phyloP scores from a whole-genome alignment of 2,888 invertebrate species.

The Catocala fraxini region DNA sequence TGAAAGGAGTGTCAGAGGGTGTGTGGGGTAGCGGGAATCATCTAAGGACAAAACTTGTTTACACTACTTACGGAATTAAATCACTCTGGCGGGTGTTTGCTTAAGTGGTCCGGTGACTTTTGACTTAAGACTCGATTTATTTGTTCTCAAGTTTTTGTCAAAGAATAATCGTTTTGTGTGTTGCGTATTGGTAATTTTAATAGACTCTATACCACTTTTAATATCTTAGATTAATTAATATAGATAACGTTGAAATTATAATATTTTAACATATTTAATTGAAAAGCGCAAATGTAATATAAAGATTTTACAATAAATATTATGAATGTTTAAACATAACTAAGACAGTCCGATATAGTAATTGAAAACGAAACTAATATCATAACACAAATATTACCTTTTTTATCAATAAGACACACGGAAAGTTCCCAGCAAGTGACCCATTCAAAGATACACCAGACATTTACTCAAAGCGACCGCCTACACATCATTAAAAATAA shows the following conservation, averaged over 20 bases:
- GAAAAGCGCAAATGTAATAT: too few relatives aligned
- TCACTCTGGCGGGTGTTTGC: constrained; percentile 71
- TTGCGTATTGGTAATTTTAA: background rate
- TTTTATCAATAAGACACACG: background rate
- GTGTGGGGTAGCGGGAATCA: constrained; percentile 59
- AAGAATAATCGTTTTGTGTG: constrained; percentile 15
- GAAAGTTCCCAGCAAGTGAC: constrained; percentile 20
- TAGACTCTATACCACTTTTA: too few relatives aligned
- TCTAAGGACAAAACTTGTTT: constrained; percentile 77
- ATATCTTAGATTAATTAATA: too few relatives aligned
- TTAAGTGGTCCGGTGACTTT: constrained; percentile 61
- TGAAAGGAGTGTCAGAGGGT: constrained; percentile 57
- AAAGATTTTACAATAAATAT: too few relatives aligned
- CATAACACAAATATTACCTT: too few relatives aligned
- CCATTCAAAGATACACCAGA: constrained; percentile 22
- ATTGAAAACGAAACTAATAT: too few relatives aligned
- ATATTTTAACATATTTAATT: too few relatives aligned
- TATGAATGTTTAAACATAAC: background rate
- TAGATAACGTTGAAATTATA: too few relatives aligned
- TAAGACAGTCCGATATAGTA: too few relatives aligned
- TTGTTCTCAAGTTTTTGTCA: constrained; percentile 21
- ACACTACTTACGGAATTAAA: constrained; percentile 84
- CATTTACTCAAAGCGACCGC: constrained; percentile 14
- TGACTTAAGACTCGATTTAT: constrained; percentile 45
- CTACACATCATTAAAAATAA: constrained; percentile 52